These are phyloP conservation scores for Zaprionus vittiger DNA, from an alignment of 1,140 invertebrate species.

Conservation along the genomic window DNA sequence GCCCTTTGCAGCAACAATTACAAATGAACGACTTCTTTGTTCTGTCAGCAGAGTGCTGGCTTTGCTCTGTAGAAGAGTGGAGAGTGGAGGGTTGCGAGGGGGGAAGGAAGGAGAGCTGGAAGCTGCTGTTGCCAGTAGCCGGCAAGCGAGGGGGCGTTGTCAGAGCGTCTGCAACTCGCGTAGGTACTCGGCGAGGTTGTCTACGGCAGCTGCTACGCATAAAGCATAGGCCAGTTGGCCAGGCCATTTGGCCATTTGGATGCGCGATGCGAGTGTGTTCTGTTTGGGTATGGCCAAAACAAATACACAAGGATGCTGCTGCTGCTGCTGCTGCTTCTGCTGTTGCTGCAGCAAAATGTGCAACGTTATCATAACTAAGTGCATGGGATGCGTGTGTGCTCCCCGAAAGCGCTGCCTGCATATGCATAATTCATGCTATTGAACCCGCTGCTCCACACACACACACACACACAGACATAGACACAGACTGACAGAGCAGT, in stretches of 20 bases:
- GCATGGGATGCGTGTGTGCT: slow-evolving; percentile 77
- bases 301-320: slow-evolving; percentile 59
- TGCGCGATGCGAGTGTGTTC: slow-evolving; percentile 22
- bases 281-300: slow-evolving; percentile 70
- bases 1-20: slow-evolving; percentile 77
- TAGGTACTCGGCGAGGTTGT: slow-evolving; percentile 19
- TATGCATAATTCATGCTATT: slow-evolving; percentile 84
- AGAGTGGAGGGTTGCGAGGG: not conserved
- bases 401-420: slow-evolving; percentile 76
- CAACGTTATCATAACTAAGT: slow-evolving; percentile 83
- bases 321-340: slow-evolving; percentile 16
- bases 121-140: slow-evolving; percentile 56
- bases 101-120: slow-evolving; percentile 21
- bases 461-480: not conserved
- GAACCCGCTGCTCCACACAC: slow-evolving; percentile 63
- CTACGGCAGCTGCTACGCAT: slow-evolving; percentile 75
- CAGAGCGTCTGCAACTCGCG: slow-evolving; percentile 59
- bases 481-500: not conserved
- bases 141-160: slow-evolving; percentile 76
- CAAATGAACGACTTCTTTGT: slow-evolving; percentile 84
- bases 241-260: slow-evolving; percentile 38
- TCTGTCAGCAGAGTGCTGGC: slow-evolving; percentile 67
- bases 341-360: slow-evolving; percentile 63
- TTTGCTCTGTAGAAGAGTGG: slow-evolving; percentile 4
- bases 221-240: slow-evolving; percentile 66